phyloP scores from a whole-genome alignment of 2,113 vertebrate genomes.

The Rhinichthys klamathensis region DNA sequence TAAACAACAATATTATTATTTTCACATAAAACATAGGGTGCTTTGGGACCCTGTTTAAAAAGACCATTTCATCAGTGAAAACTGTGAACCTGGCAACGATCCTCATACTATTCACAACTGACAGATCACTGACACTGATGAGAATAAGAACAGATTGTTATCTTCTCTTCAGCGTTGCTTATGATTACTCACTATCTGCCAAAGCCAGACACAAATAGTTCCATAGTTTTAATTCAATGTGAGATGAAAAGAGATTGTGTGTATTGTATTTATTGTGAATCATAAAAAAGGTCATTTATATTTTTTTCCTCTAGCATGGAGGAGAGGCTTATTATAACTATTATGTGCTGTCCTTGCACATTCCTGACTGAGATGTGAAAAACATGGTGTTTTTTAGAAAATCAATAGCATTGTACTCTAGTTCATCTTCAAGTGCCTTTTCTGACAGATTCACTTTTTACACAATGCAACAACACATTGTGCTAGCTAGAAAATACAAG shows the following conservation, averaged over 20 bases:
- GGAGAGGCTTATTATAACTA: not conserved
- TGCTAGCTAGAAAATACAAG: not conserved
- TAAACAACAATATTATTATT: not conserved
- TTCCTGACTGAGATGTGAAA: constrained; percentile 7
- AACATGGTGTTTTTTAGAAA: not conserved
- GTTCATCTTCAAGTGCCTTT: not conserved
- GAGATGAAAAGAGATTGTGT: constrained; percentile 1
- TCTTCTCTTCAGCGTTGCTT: not conserved
- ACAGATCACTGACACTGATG: not conserved
- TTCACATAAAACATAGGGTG: not conserved
- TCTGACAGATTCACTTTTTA: not conserved
- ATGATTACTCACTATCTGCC: not conserved
- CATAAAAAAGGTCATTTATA: not conserved
- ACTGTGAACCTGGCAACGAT: not conserved
- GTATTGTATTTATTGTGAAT: not conserved
- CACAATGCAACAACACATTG: not conserved
- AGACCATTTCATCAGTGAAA: not conserved
- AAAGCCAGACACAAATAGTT: not conserved
- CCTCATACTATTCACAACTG: not conserved
- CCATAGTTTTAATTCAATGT: not conserved
- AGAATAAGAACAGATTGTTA: not conserved
- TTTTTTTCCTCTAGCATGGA: not conserved
- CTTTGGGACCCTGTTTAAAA: not conserved
- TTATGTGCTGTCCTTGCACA: not conserved
- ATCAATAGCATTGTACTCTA: not conserved